A percentile compares a stretch with the other conserved stretches of the same genome.
These are phyloP conservation scores for Amblyjoppa fuscipennis DNA, from an alignment of 2,888 invertebrate genomes.

Conservation along the genomic window DNA sequence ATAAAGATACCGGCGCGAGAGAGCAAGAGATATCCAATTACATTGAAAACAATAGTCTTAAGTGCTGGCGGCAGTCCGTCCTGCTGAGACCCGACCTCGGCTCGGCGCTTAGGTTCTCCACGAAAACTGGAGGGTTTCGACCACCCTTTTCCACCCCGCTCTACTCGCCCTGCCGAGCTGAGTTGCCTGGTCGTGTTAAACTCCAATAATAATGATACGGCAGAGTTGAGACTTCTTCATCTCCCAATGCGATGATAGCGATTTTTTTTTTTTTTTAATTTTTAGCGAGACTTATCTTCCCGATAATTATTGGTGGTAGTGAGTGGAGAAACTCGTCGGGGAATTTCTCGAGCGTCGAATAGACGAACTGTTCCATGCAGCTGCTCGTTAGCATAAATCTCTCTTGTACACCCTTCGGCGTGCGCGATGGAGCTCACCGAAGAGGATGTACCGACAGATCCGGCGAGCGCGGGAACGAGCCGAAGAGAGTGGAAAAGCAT, in stretches of 20 bases:
- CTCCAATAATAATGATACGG: not conserved
- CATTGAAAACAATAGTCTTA: slow-evolving; percentile 86
- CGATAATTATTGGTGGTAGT: slow-evolving; percentile 6
- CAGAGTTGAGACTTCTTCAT: not conserved
- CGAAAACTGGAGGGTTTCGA: slow-evolving; percentile 49
- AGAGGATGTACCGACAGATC: slow-evolving; percentile 4
- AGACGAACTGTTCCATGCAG: slow-evolving; percentile 6
- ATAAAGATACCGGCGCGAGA: slow-evolving; percentile 50
- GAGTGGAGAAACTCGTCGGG: slow-evolving; percentile 10
- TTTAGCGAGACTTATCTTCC: slow-evolving; percentile 7
- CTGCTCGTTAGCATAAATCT: slow-evolving; percentile 48
- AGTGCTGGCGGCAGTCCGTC: slow-evolving; percentile 82
- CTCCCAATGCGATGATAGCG: slow-evolving; percentile 43
- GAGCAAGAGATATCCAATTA: slow-evolving; percentile 85
- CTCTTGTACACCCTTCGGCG: not conserved
- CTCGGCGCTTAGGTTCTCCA: slow-evolving; percentile 62
- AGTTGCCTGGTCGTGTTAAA: slow-evolving; percentile 44
- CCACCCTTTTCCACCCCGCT: slow-evolving; percentile 41
- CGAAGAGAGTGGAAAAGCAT: slow-evolving; percentile 33
- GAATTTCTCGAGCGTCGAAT: slow-evolving; percentile 7
- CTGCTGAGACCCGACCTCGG: slow-evolving; percentile 64
- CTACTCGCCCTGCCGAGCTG: slow-evolving; percentile 1
- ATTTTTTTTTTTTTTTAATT: slow-evolving; percentile 2
- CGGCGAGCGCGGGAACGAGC: slow-evolving; percentile 24
- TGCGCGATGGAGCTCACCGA: not conserved